These are phyloP conservation scores for Oegoconia quadripuncta DNA, from an alignment of 2,888 invertebrate genomes.

Conservation along the genomic window DNA sequence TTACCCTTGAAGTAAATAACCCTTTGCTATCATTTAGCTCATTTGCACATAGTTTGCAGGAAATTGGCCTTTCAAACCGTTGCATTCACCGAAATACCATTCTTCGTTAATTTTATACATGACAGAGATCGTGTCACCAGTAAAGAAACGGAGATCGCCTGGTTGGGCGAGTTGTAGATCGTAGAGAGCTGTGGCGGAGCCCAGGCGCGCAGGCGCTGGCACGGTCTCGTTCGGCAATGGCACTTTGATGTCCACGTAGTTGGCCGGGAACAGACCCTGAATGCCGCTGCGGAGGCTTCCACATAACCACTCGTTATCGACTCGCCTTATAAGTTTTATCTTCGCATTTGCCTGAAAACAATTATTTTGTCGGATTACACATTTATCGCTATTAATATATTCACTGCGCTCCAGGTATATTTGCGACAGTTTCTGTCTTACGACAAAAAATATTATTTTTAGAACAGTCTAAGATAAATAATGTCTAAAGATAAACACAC, in stretches of 20 bases:
- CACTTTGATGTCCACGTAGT: constrained; percentile 87
- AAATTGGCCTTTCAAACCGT: constrained; percentile 85
- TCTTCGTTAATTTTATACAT: constrained; percentile 85
- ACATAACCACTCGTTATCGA: constrained; percentile 89
- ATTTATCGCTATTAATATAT: too few relatives aligned
- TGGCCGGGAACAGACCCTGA: constrained; percentile 90
- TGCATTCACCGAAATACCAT: constrained; percentile 87
- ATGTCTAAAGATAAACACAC: too few relatives aligned
- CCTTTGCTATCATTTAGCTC: too few relatives aligned
- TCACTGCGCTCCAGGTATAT: too few relatives aligned
- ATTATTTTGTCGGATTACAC: constrained; percentile 1
- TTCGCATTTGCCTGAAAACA: constrained; percentile 83
- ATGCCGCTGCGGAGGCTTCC: constrained; percentile 83
- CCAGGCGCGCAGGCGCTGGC: constrained; percentile 27
- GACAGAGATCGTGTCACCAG: constrained; percentile 78
- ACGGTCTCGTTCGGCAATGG: constrained; percentile 76
- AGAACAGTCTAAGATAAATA: too few relatives aligned
- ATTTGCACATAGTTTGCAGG: constrained; percentile 87
- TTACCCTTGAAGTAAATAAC: too few relatives aligned
- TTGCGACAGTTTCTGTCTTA: too few relatives aligned
- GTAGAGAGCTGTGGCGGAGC: constrained; percentile 82
- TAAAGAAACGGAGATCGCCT: constrained; percentile 55
- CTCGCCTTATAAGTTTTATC: constrained; percentile 83
- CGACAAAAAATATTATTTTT: too few relatives aligned
- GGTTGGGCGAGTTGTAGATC: constrained; percentile 82